Evolutionary conservation across 2,888 invertebrate species (phyloP).

Genomic region (Steinernema hermaphroditum): DNA sequence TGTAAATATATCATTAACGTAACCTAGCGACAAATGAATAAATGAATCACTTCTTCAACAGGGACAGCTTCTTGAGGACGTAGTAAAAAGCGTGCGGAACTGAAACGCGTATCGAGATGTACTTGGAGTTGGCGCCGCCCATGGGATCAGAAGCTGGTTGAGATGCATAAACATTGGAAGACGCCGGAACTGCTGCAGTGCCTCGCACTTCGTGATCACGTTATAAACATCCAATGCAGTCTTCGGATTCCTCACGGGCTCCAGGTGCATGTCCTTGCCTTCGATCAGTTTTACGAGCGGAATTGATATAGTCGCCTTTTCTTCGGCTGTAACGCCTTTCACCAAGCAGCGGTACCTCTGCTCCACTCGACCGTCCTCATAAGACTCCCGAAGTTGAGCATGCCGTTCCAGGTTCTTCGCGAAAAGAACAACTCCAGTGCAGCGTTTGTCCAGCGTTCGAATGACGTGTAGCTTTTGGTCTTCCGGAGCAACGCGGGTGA

Average conservation of each 20-base stretch:
- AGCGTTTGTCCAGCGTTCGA: constrained; percentile 42
- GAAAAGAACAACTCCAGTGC: constrained; percentile 44
- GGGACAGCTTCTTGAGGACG: background rate
- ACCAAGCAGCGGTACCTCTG: constrained; percentile 41
- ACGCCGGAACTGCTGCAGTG: constrained; percentile 35
- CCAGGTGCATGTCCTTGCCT: constrained; percentile 40
- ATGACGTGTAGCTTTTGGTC: constrained; percentile 43
- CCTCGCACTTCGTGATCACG: constrained; percentile 25
- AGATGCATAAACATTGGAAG: constrained; percentile 49
- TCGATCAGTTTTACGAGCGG: constrained; percentile 42
- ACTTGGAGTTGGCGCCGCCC: constrained; percentile 18
- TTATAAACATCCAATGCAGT: constrained; percentile 30
- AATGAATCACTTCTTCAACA: constrained; percentile 10
- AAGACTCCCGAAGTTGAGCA: constrained; percentile 31
- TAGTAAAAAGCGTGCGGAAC: background rate
- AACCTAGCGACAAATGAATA: too few relatives aligned
- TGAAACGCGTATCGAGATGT: background rate
- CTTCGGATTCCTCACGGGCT: constrained; percentile 39
- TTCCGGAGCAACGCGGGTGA: constrained; percentile 35
- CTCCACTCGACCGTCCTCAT: constrained; percentile 33
- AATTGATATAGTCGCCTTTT: constrained; percentile 39
- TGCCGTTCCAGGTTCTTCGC: constrained; percentile 43
- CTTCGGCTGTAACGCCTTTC: constrained; percentile 40
- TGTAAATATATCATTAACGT: too few relatives aligned
- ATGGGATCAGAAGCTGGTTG: constrained; percentile 38